Evolutionary conservation across 2,888 invertebrate species (phyloP).

Genomic region (Atethmia centrago): DNA sequence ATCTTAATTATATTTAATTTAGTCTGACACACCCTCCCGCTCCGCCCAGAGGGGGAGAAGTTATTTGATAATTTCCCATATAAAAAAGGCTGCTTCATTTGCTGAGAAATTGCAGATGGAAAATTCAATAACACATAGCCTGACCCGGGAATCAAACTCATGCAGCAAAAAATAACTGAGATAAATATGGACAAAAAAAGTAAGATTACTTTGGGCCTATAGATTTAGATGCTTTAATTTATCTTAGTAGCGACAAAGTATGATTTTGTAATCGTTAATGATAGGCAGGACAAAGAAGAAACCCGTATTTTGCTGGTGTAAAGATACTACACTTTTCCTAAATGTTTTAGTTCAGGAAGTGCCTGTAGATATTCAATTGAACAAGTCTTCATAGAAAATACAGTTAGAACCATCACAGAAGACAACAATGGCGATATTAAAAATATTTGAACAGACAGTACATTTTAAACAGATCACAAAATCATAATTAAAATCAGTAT

Average conservation of each 20-base stretch:
- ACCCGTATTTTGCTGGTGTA: background rate
- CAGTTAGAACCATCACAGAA: no score
- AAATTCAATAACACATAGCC: background rate
- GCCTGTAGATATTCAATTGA: background rate
- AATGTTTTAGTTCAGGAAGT: background rate
- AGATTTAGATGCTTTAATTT: background rate
- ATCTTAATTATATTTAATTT: no score
- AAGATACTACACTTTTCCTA: background rate
- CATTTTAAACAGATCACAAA: background rate
- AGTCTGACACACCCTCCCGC: no score
- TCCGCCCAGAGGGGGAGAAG: no score
- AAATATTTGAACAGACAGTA: background rate
- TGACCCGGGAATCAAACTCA: background rate
- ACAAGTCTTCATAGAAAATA: background rate
- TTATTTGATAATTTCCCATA: no score
- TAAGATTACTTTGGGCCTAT: background rate
- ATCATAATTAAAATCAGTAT: constrained; percentile 15
- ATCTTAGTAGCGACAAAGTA: background rate
- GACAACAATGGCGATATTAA: background rate
- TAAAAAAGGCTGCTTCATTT: no score
- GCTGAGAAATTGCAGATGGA: no score
- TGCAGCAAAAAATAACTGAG: no score
- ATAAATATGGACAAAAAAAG: background rate
- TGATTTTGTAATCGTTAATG: background rate
- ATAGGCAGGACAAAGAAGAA: background rate